Evolutionary conservation across 2,113 vertebrate species (phyloP), one percentile per base, ranked within the genome.

Genomic region (Tor tambroides): DNA sequence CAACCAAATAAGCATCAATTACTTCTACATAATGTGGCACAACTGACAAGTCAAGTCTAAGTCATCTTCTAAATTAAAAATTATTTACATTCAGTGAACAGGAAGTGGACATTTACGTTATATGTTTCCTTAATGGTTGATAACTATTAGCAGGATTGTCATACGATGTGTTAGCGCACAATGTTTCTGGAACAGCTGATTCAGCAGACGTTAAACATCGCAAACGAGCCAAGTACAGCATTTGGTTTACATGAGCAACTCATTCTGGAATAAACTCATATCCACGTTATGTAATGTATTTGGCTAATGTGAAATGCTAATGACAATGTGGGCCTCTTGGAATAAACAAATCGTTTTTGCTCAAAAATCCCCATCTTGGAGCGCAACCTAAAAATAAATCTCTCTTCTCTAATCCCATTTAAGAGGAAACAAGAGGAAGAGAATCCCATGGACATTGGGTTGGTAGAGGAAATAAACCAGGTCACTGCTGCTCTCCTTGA

Each of bases 391-490:
- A 83, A 71, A 71, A 54, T 71, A 71, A 71, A 35, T 71, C 43
- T 8, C 43, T 83, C 30, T 71, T 21, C 19, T 71, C 71, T 11
- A 35, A 51, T 82, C 80, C 38, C 5, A 46, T 71, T 65, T 43
- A 21, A 65, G 15, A 77, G n/a, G n/a, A n/a, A n/a, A n/a, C n/a
- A n/a, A n/a, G n/a, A n/a, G 43, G 26, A 69, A 72, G 51, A 38
- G 67, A 84, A 35, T 43, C 54, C 56, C 56, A 67, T 28, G 35
- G 76, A 85, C 49, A 85, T 12, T 10, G 43, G 14, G 15, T 41
- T 85, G 51, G 69, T 17, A 56, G 30, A 41, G 15, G 41, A 74
- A 61, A 72, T 75, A 86, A 82, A 81, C 49, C 63, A 86, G 85
- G 85, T 74, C 85, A 82, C 35, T 21, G 19, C 26, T 9, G 69